These are phyloP conservation scores for Pachydiplax longipennis DNA, from an alignment of 2,888 invertebrate species.

Conservation along the genomic window DNA sequence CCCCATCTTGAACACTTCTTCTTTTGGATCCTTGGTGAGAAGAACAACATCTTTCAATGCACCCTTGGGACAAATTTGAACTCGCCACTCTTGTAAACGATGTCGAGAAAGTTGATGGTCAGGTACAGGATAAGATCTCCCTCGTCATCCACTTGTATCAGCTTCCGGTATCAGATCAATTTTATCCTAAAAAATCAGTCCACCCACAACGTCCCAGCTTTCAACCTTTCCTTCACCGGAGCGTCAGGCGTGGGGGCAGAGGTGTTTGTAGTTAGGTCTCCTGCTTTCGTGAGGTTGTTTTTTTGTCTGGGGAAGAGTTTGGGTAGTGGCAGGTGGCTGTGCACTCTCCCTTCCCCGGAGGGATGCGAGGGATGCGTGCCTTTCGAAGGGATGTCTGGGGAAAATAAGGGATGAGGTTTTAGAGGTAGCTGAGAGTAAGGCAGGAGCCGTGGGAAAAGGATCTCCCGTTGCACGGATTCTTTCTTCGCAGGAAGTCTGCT, in stretches of 20 bases:
- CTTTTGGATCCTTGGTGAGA: too few species aligned
- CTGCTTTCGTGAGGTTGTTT: neutral
- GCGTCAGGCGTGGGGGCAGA: neutral
- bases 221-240: neutral
- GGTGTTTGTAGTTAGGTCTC: neutral
- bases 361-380: neutral
- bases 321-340: neutral
- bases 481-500: neutral
- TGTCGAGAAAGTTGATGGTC: too few species aligned
- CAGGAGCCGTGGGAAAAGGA: conserved; percentile 30
- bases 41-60: too few species aligned
- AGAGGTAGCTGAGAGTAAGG: neutral
- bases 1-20: too few species aligned
- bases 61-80: too few species aligned
- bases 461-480: neutral
- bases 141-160: too few species aligned
- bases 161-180: too few species aligned
- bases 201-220: neutral
- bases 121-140: too few species aligned
- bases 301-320: neutral
- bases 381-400: neutral
- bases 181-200: too few species aligned
- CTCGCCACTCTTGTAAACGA: too few species aligned
- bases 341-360: neutral
- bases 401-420: neutral